phyloP scores from a whole-genome alignment of 2,797 vertebrate genomes.

The Lutjanus argentimaculatus region DNA sequence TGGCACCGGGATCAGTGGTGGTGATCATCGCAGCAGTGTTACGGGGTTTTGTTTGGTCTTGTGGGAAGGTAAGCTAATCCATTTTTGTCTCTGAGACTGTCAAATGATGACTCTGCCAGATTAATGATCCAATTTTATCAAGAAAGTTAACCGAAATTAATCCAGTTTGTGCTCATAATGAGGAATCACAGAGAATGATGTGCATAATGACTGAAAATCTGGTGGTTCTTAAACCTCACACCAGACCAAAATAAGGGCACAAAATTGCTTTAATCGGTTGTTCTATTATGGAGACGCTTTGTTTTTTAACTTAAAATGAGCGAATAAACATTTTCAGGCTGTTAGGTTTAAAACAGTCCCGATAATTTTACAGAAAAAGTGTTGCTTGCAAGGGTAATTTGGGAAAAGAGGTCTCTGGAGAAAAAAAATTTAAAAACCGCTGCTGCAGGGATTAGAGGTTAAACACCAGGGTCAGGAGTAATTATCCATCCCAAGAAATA shows the following conservation, averaged over 20 bases:
- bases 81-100: slow-evolving; percentile 46
- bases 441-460: slow-evolving; percentile 59
- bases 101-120: slow-evolving; percentile 38
- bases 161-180: slow-evolving; percentile 4
- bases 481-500: slow-evolving; percentile 59
- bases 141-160: slow-evolving; percentile 2
- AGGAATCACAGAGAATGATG: background rate
- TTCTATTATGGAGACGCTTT: background rate
- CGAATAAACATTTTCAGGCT: background rate
- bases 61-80: slow-evolving; percentile 41
- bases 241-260: background rate
- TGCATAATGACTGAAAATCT: slow-evolving; percentile 15
- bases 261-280: background rate
- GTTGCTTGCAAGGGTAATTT: slow-evolving; percentile 29
- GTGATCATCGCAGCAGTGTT: slow-evolving; percentile 43
- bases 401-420: slow-evolving; percentile 5
- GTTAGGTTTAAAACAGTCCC: background rate
- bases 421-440: slow-evolving; percentile 36
- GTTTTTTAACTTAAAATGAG: slow-evolving; percentile 16
- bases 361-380: slow-evolving; percentile 1
- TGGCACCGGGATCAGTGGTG: slow-evolving; percentile 47
- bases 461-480: slow-evolving; percentile 47
- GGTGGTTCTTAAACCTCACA: slow-evolving; percentile 6
- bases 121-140: slow-evolving; percentile 30
- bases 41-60: slow-evolving; percentile 39